A percentile compares a stretch with the other conserved stretches of the same genome.
phyloP scores from a whole-genome alignment of 2,113 vertebrate genomes.

The Morone chrysops region DNA sequence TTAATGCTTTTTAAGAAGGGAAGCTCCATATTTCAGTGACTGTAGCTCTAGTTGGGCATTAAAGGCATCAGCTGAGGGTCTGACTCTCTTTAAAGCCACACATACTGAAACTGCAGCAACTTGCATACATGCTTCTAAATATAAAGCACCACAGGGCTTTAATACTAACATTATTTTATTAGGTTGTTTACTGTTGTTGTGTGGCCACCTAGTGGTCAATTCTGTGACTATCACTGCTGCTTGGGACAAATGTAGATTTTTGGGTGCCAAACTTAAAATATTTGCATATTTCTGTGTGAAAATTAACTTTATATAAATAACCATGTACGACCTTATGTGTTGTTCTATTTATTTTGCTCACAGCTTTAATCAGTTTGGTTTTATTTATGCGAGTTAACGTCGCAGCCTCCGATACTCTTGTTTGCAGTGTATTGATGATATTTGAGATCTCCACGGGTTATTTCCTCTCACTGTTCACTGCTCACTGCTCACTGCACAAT shows the following conservation, averaged over 20 bases:
- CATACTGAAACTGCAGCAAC: not conserved
- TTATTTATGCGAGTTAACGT: not conserved
- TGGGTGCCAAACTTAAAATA: not conserved
- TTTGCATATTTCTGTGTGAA: not conserved
- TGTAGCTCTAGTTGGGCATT: not conserved
- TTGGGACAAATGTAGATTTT: not conserved
- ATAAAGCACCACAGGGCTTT: not conserved
- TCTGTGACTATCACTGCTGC: not conserved
- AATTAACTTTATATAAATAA: not conserved
- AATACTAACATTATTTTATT: not conserved
- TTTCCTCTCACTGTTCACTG: not conserved
- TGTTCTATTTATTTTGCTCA: not conserved
- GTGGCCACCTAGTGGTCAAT: slow-evolving; percentile 52
- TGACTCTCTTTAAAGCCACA: not conserved
- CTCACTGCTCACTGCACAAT: not conserved
- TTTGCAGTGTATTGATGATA: not conserved
- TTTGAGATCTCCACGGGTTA: not conserved
- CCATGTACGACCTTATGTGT: not conserved
- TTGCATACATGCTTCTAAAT: not conserved
- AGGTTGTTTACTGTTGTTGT: not conserved
- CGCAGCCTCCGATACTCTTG: not conserved
- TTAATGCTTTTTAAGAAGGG: slow-evolving; percentile 6
- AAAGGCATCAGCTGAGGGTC: not conserved
- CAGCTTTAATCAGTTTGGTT: not conserved
- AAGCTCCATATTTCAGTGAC: slow-evolving; percentile 14